Evolutionary conservation across 2,888 invertebrate species (phyloP).

Genomic region (Helleia helle): DNA sequence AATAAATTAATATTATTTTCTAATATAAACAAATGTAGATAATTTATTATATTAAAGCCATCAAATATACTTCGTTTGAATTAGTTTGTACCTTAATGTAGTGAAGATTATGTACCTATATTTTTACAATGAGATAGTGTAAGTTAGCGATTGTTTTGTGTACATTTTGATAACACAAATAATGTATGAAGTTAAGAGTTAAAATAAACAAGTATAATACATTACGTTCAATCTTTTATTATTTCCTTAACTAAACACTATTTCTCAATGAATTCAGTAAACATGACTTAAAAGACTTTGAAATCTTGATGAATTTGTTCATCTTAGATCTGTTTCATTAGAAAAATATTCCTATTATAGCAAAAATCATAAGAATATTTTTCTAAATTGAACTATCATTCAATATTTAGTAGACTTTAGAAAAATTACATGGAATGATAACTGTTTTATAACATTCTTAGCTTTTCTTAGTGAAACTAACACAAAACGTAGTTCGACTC

Average conservation of each 20-base stretch:
- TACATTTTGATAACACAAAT: conserved; percentile 61
- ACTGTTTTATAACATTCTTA: no score
- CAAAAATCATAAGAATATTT: no score
- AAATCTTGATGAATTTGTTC: no score
- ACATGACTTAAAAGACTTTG: no score
- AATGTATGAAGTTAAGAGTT: conserved; percentile 35
- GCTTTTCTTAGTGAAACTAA: no score
- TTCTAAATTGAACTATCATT: no score
- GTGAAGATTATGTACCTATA: conserved; percentile 48
- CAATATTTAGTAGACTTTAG: no score
- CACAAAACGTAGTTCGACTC: no score
- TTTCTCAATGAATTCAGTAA: no score
- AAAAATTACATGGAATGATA: no score
- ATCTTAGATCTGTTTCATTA: no score
- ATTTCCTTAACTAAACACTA: conserved; percentile 14
- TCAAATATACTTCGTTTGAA: conserved; percentile 28
- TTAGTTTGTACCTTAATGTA: conserved; percentile 34
- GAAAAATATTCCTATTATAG: no score
- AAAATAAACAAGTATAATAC: conserved; percentile 53
- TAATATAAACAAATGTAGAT: conserved; percentile 15
- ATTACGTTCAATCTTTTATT: conserved; percentile 56
- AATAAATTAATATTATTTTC: conserved; percentile 7
- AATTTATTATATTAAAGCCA: conserved; percentile 27
- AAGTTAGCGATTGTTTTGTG: conserved; percentile 52
- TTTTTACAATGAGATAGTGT: conserved; percentile 61